Conservation (phyloP, 2,888 invertebrate genomes). For the Eueremaeus valkanovi region DNA sequence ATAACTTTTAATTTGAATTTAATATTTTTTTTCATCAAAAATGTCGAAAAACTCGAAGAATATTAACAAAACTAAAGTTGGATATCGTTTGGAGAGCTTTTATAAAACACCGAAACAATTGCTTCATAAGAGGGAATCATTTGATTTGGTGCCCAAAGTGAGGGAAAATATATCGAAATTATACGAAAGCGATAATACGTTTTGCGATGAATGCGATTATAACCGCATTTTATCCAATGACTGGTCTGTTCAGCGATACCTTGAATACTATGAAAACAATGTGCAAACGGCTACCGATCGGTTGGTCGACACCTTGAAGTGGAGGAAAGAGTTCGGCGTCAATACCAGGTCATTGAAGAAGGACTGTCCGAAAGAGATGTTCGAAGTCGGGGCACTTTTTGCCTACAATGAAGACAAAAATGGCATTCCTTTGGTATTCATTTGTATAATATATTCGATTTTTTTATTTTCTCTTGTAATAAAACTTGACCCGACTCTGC, state of each 20-base stretch:
- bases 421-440: slow-evolving; percentile 12
- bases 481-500: too few species aligned
- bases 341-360: neutral
- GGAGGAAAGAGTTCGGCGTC: slow-evolving; percentile 4
- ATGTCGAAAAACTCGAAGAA: neutral
- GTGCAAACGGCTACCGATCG: neutral
- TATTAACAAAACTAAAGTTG: neutral
- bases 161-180: neutral
- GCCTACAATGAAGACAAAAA: slow-evolving; percentile 8
- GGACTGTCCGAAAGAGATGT: neutral
- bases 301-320: neutral
- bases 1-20: neutral
- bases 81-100: neutral
- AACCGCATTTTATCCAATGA: neutral
- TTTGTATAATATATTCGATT: neutral
- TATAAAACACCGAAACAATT: slow-evolving; percentile 19
- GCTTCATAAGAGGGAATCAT: slow-evolving; percentile 3
- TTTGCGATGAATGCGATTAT: slow-evolving; percentile 22
- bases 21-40: neutral
- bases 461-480: too few species aligned
- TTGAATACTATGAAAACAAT: slow-evolving; percentile 26
- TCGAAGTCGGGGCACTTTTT: slow-evolving; percentile 2
- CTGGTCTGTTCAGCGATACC: slow-evolving; percentile 24
- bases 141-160: slow-evolving; percentile 2
- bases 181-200: neutral